A percentile compares a stretch with the other conserved stretches of the same genome.
Evolutionary conservation across 2,797 vertebrate species (phyloP).

Genomic region (Melopsittacus undulatus): DNA sequence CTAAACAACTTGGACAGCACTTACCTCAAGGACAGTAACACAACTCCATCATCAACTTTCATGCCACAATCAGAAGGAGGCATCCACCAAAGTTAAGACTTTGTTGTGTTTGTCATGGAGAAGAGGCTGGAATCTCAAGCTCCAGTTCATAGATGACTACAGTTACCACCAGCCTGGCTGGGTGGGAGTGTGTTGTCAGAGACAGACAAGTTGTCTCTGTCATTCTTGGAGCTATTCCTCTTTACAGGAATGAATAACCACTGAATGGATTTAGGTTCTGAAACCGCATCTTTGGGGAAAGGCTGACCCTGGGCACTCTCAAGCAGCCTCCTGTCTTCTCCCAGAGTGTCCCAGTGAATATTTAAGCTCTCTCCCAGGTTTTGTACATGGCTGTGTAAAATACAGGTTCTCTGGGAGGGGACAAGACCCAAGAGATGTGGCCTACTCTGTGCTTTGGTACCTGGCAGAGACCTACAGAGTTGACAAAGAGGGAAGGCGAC

Average conservation of each 20-base stretch:
- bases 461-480: conserved; percentile 32
- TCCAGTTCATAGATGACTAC: background rate
- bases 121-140: background rate
- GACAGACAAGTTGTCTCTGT: background rate
- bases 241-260: background rate
- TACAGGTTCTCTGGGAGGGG: background rate
- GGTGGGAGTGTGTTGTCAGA: conserved; percentile 55
- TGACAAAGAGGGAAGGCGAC: conserved; percentile 37
- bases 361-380: conserved; percentile 8
- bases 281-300: background rate
- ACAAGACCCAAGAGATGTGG: background rate
- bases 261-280: background rate
- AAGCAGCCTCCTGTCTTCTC: background rate
- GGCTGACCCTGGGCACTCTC: background rate
- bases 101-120: background rate
- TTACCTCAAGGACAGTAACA: background rate
- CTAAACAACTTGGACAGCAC: background rate
- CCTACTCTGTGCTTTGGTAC: background rate
- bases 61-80: background rate
- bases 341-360: background rate
- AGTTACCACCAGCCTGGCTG: conserved; percentile 15
- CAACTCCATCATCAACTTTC: background rate
- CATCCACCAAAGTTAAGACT: background rate
- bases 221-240: background rate
- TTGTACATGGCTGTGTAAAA: background rate